A percentile compares a stretch with the other conserved stretches of the same genome.
These are phyloP conservation scores for Hermaeophaga mercurialis DNA, from an alignment of 2,888 invertebrate genomes.

Conservation along the genomic window DNA sequence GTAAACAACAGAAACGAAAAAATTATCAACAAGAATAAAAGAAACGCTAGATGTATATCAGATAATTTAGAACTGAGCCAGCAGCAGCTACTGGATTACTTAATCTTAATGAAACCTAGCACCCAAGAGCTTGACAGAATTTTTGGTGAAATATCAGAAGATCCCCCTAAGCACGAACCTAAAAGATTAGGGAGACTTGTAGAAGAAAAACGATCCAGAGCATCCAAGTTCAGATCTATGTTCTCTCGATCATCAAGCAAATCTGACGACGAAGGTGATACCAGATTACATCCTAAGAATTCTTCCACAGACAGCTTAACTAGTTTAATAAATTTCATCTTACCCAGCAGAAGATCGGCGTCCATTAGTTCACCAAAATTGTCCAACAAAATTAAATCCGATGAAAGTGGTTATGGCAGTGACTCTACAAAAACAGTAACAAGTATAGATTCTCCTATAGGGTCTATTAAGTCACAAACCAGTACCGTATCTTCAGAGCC, in stretches of 20 bases:
- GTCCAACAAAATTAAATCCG: slow-evolving; percentile 49
- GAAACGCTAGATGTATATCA: slow-evolving; percentile 44
- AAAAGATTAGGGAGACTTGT: slow-evolving; percentile 40
- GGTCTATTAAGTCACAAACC: slow-evolving; percentile 50
- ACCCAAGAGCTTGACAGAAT: slow-evolving; percentile 46
- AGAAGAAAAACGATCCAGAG: slow-evolving; percentile 46
- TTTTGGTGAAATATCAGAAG: slow-evolving; percentile 43
- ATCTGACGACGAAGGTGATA: slow-evolving; percentile 53
- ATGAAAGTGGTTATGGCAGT: slow-evolving; percentile 67
- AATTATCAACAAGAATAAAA: slow-evolving; percentile 36
- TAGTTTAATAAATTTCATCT: slow-evolving; percentile 50
- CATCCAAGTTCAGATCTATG: slow-evolving; percentile 48
- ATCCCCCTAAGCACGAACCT: slow-evolving; percentile 39
- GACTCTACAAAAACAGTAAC: slow-evolving; percentile 61
- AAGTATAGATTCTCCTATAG: slow-evolving; percentile 62
- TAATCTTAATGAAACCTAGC: slow-evolving; percentile 51
- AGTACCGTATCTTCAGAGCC: slow-evolving; percentile 35
- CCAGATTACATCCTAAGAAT: slow-evolving; percentile 43
- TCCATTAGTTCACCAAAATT: slow-evolving; percentile 45
- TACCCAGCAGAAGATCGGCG: slow-evolving; percentile 47
- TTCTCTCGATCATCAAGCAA: slow-evolving; percentile 42
- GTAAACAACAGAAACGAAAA: slow-evolving; percentile 35
- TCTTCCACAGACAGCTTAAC: slow-evolving; percentile 52
- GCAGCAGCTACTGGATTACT: slow-evolving; percentile 53
- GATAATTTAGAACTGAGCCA: slow-evolving; percentile 52